Conservation (phyloP, 2,113 vertebrate genomes). For the Cyprinodon variegatus region DNA sequence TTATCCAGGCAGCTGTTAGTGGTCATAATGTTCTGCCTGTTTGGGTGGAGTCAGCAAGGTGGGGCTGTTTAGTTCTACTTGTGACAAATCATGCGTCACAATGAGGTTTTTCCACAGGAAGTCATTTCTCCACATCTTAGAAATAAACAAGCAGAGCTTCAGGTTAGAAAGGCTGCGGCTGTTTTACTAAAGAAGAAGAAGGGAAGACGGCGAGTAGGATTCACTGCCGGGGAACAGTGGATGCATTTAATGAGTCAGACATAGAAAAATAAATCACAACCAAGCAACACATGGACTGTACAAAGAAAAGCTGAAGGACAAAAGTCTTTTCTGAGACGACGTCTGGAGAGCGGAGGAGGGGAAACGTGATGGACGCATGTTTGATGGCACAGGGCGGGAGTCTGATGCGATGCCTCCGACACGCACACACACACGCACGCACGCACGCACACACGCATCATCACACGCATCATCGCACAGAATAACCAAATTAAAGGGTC, state of each 20-base stretch:
- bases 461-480: background rate
- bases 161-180: constrained; percentile 68
- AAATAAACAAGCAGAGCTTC: constrained; percentile 63
- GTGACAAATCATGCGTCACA: constrained; percentile 33
- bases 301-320: constrained; percentile 92
- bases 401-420: constrained; percentile 53
- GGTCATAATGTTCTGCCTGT: too few species aligned
- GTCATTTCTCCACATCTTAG: constrained; percentile 62
- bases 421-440: constrained; percentile 2
- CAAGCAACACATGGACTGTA: constrained; percentile 86
- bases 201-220: constrained; percentile 76
- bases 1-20: constrained; percentile 14
- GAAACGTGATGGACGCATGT: constrained; percentile 82
- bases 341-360: constrained; percentile 82
- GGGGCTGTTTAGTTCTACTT: too few species aligned
- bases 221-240: constrained; percentile 77
- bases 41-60: too few species aligned
- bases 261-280: constrained; percentile 82
- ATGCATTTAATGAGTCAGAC: constrained; percentile 80
- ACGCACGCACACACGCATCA: background rate
- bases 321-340: constrained; percentile 90
- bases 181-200: constrained; percentile 66
- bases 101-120: constrained; percentile 69
- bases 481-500: constrained; percentile 43
- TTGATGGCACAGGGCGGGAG: constrained; percentile 66